Evolutionary conservation across 2,888 invertebrate genomes (phyloP), one percentile per base, ranked within the genome.

Genomic region (Ochropacha duplaris): DNA sequence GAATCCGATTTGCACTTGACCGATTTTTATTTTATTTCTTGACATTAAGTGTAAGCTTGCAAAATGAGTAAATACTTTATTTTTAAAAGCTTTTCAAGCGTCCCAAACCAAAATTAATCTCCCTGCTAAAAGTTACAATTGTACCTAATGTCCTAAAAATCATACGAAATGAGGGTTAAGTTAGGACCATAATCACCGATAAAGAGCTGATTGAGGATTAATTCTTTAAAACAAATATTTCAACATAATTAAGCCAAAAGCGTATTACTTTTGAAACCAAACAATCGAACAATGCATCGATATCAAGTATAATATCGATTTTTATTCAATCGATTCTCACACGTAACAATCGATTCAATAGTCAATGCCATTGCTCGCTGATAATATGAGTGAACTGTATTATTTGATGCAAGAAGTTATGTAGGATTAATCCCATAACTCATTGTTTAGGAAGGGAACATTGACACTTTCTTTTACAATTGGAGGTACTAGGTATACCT

Each of bases 201-300:
- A 1, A 4, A 8, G 6, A 28, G 28, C 6, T 8, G 28, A 8
- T 8, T 28, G 8, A 28, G 6, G 8, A 8, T 4, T 28, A 57
- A 60, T 58, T 52, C 62, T 56, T 49, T 26, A 44, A 65, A 54
- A 63, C 36, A 51, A 49, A 54, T 49, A 61, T 66, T 68, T 54
- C 68, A 50, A 54, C 66, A 66, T 52, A 26, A 19, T 49, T 24
- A 26, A 14, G 2, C 55, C 60, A 49, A 58, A 59, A 56, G 57
- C 50, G 51, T 56, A 6, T 65, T 22, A 60, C 62, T 61, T 65
- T 22, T 14, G 4, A 65, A 28, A 50, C 34, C 44, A 56, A 62
- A 83, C 79, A 84, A 81, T 83, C 71, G 73, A 74, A 86, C 85
- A 86, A 86, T 85, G 70, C 71, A 66, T 69, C 71, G 68, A 74